Percentiles rank a stretch among this genome's conserved stretches.
Conservation (phyloP, 2,888 invertebrate species). For the Xanthia togata region DNA sequence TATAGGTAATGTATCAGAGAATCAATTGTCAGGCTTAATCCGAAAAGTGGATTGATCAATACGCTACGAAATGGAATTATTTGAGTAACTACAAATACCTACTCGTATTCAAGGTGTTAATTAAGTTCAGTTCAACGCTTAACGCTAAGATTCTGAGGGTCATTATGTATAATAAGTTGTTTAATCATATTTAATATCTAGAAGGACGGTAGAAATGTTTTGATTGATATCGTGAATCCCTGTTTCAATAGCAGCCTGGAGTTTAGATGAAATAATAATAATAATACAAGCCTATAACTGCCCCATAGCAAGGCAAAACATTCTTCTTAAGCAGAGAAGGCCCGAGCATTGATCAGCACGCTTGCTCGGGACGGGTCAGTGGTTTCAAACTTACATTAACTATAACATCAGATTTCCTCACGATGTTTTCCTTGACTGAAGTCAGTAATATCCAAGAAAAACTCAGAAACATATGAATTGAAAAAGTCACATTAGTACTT, state of each 20-base stretch:
- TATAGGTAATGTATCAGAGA: slow-evolving; percentile 5
- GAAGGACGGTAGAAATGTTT: no score
- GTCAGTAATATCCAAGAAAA: no score
- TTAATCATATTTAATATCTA: neutral
- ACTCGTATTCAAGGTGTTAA: slow-evolving; percentile 27
- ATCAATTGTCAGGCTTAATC: slow-evolving; percentile 27
- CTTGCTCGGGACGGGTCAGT: no score
- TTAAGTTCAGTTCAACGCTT: slow-evolving; percentile 25
- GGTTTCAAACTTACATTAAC: no score
- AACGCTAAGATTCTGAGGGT: neutral
- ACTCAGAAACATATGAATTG: no score
- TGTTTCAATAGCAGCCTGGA: neutral
- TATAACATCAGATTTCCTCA: neutral
- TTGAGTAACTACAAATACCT: slow-evolving; percentile 7
- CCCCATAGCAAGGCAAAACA: no score
- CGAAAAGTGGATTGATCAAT: slow-evolving; percentile 43
- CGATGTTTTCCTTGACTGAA: neutral
- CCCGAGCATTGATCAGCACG: no score
- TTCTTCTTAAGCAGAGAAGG: no score
- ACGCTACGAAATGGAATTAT: slow-evolving; percentile 16
- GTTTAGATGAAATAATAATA: neutral
- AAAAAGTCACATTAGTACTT: no score
- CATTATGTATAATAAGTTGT: neutral
- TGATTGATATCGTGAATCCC: neutral
- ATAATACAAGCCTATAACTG: no score